Evolutionary conservation across 2,888 invertebrate genomes (phyloP).

Genomic region (Rhorus exstirpatorius): DNA sequence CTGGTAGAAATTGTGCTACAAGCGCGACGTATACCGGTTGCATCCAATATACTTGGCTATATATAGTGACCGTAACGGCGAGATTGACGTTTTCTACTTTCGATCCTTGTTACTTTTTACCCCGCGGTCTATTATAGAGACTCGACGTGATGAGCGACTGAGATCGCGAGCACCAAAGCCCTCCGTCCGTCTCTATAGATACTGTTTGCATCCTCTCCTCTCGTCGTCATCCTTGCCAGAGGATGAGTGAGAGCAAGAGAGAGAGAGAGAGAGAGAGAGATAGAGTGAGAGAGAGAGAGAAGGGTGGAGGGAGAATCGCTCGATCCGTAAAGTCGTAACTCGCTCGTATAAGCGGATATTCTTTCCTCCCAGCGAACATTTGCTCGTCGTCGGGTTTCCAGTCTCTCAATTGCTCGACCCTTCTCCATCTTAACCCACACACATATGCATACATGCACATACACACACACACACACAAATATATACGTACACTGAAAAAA

Average conservation of each 20-base stretch:
- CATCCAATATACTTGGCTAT: no score
- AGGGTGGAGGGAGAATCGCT: conserved; percentile 68
- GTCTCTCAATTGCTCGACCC: conserved; percentile 31
- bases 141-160: background rate
- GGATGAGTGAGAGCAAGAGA: no score
- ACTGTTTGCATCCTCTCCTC: conserved; percentile 10
- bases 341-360: conserved; percentile 75
- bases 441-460: background rate
- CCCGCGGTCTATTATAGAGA: background rate
- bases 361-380: conserved; percentile 69
- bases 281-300: no score
- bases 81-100: background rate
- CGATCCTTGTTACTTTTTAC: background rate
- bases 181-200: background rate
- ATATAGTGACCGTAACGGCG: background rate
- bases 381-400: conserved; percentile 54
- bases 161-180: background rate
- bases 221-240: conserved; percentile 20
- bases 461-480: background rate
- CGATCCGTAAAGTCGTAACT: conserved; percentile 74
- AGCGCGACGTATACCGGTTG: no score
- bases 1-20: no score
- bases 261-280: no score
- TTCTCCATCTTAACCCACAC: conserved; percentile 1
- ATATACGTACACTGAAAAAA: no score